Evolutionary conservation across 2,888 invertebrate genomes (phyloP), one percentile per base, ranked within the genome.

Genomic region (Neoascia interrupta): DNA sequence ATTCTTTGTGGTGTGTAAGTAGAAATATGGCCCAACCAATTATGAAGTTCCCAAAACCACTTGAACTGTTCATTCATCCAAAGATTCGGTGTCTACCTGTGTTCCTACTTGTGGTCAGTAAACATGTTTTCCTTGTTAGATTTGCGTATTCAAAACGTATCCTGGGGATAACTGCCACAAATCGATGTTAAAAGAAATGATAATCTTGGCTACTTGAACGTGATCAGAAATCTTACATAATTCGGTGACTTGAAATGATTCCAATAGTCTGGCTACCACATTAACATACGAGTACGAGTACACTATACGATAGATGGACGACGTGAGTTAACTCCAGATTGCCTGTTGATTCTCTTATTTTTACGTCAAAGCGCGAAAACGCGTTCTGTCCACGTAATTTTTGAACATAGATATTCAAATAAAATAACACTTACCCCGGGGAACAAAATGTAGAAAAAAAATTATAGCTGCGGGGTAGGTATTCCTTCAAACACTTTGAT

Each of bases 191-290:
- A 26, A 36, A 54, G 21, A 34, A 49, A 69, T 54, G 45, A 47
- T 45, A 51, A 53, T 43, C 68, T 58, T 58, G 26, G 41, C n/a
- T 26, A 36, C 19, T 13, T 5, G 39, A 13, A 75, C 72, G 76
- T 70, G 76, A 76, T 60, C 64, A 76, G 76, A 70, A 72, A 64
- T 60, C 70, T 64, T 76, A 60, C 76, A 64, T 64, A 72, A 72
- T 41, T 61, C 39, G 58, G 53, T 56, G 58, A 26, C 26, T 76
- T 47, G 6, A 34, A 51, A 58, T 63, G 75, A 23, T 69, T 63
- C 56, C 75, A 64, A 51, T 64, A 70, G n/a, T n/a, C n/a, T n/a
- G n/a, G n/a, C n/a, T n/a, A n/a, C n/a, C n/a, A n/a, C n/a, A n/a
- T n/a, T n/a, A n/a, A n/a, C n/a, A n/a, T n/a, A n/a, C n/a, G n/a